Base-by-base conservation (phyloP, 2,113 vertebrate genomes). In the Amphiprion percula region DNA sequence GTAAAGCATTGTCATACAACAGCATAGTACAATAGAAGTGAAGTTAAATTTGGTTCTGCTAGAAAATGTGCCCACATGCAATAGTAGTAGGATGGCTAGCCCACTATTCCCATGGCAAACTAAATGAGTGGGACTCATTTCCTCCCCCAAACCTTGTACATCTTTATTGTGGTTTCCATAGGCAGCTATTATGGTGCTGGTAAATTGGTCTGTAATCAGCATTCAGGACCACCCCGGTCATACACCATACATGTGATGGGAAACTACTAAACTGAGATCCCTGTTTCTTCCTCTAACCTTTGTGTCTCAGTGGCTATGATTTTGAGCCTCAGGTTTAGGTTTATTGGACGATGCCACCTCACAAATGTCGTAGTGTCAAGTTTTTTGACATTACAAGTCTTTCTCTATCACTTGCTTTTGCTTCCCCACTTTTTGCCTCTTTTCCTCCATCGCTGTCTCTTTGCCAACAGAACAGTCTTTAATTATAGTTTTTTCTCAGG, bases 151-250 rank as follows among this genome's bases (percentile, higher is more conserved):
- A 83, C 74, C 65, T 44, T 82, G 74, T 81, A 87, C 60, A 64
- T 87, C 85, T 92, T 91, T 91, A 85, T 90, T 91, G 90, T 93
- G 91, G 91, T 82, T 87, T 77, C 72, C 77, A 85, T 82, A 86
- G 80, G 81, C 88, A 66, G 75, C 83, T 85, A 93, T 92, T 91
- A 92, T 84, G 85, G 82, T 59, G 49, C 46, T 90, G 74, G 79
- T 91, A 39, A 85, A 88, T 82, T 70, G 82, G 79, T 84, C 87
- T 92, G 82, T 93, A 94, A 92, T 92, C 85, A 90, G 83, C 41
- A 71, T 5, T 37, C 74, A 74, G 82, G 81, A 88, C 91, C 88
- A 91, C 87, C 89, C 77, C 82, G 82, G 60, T 88, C 87, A 87
- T 78, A 84, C 74, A 19, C 54, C 56, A 55, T 77, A 70, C 69